Base-by-base conservation (phyloP, 2,113 vertebrate genomes). In the Hyperoodon ampullatus region DNA sequence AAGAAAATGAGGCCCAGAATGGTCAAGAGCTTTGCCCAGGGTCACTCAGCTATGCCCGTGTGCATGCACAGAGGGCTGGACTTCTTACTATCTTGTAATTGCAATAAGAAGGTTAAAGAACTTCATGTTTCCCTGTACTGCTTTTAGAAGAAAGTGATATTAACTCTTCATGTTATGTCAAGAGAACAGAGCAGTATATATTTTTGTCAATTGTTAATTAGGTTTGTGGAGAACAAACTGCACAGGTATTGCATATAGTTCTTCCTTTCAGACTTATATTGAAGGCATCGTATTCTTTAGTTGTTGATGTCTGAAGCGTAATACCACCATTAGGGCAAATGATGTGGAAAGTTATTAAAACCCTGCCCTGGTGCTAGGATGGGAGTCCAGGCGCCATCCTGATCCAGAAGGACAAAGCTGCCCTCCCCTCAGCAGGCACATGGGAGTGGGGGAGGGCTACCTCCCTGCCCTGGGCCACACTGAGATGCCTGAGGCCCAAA, bases 141-240 rank as follows among this genome's bases (percentile, higher is more conserved):
- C 9, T 94, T 93, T 85, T 44, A 61, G 63, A 91, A 94, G n/a
- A 94, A 90, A 58, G 50, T 14, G 26, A 28, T 63, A 24, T 93
- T 90, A 88, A n/a, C 21, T 28, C 75, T 93, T 80, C 8, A 15
- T 66, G 35, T 42, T 84, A 58, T 75, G 44, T 11, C 92, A 68
- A 66, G 61, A 93, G 12, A 66, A 21, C 7, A 90, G 18, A 95
- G 15, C 26, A 47, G 82, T 28, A 58, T 55, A 39, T 61, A 65
- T 30, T 84, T 82, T 72, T 71, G 60, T 66, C 88, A 70, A n/a
- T 70, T 80, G 58, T 88, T 87, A 85, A 82, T 35, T 33, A 66
- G 39, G 5, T 71, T 81, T 71, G 23, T 30, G 53, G 75, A 94
- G 18, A 87, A 88, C 39, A 97, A 84, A 77, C 85, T 26, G 16